These are phyloP conservation scores for Stenolophus ochropezus DNA, from an alignment of 2,888 invertebrate species.

Conservation along the genomic window DNA sequence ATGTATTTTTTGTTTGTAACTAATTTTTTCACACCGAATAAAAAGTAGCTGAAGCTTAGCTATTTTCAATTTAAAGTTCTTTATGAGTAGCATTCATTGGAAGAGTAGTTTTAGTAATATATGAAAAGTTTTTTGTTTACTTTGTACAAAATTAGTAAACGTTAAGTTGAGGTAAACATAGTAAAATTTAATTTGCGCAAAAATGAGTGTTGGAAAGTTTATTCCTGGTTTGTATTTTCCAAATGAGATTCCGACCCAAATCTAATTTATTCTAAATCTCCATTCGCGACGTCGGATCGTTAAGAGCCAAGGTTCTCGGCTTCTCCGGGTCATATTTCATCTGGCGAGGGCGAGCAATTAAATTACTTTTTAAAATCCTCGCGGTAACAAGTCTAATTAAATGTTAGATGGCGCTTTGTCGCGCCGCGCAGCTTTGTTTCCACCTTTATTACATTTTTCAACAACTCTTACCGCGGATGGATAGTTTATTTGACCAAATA, in stretches of 20 bases:
- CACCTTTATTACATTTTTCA: constrained; percentile 38
- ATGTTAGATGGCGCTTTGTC: constrained; percentile 29
- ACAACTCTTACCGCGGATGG: not conserved
- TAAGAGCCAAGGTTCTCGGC: constrained; percentile 1
- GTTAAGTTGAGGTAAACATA: too few relatives aligned
- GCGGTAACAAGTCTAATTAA: constrained; percentile 46
- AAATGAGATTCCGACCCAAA: constrained; percentile 10
- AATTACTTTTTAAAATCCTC: constrained; percentile 44
- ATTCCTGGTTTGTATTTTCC: not conserved
- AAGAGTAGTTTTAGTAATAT: too few relatives aligned
- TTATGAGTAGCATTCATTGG: too few relatives aligned
- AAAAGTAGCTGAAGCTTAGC: too few relatives aligned
- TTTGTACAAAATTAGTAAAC: too few relatives aligned
- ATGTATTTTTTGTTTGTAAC: too few relatives aligned
- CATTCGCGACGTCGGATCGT: constrained; percentile 23
- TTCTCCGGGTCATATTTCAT: constrained; percentile 18
- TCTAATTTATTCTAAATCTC: constrained; percentile 35
- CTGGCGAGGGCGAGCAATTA: constrained; percentile 24
- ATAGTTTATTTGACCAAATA: constrained; percentile 27
- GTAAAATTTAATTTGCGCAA: not conserved
- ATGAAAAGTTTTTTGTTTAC: not conserved
- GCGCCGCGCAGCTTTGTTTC: constrained; percentile 12
- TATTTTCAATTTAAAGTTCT: too few relatives aligned
- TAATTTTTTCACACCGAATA: too few relatives aligned
- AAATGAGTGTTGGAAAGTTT: not conserved